These are phyloP conservation scores for Rhabdornis inornatus DNA, from an alignment of 2,113 vertebrate genomes.

Conservation along the genomic window DNA sequence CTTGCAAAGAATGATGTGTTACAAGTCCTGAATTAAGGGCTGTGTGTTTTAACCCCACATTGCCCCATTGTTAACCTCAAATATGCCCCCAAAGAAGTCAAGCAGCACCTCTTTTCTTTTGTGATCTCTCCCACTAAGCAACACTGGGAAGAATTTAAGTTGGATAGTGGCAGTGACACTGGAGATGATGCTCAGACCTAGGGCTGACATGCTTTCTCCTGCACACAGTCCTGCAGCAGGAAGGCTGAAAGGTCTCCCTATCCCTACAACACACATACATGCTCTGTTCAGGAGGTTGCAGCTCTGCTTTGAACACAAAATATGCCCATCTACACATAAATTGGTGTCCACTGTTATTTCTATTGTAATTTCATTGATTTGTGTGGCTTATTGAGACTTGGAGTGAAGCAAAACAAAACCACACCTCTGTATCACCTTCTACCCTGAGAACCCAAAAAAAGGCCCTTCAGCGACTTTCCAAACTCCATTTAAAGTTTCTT, in stretches of 20 bases:
- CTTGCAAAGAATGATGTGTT: neutral
- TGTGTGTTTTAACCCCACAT: neutral
- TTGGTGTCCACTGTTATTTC: neutral
- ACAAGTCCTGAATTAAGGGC: neutral
- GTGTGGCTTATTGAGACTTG: neutral
- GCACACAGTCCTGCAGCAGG: neutral
- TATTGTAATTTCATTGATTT: neutral
- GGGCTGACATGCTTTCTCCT: neutral
- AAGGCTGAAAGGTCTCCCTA: neutral
- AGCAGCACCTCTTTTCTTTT: neutral
- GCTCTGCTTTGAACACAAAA: neutral
- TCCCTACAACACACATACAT: accelerated
- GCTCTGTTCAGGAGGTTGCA: neutral
- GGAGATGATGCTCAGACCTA: neutral
- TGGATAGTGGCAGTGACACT: neutral
- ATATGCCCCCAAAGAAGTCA: neutral
- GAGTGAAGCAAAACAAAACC: neutral
- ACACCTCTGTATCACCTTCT: neutral
- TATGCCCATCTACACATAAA: neutral
- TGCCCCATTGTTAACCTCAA: neutral
- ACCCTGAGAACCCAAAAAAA: neutral
- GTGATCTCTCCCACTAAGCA: neutral
- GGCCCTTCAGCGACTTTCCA: neutral
- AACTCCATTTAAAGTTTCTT: neutral
- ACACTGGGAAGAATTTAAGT: neutral